Conservation (phyloP, 2,113 vertebrate species). For the Corynorhinus townsendii region DNA sequence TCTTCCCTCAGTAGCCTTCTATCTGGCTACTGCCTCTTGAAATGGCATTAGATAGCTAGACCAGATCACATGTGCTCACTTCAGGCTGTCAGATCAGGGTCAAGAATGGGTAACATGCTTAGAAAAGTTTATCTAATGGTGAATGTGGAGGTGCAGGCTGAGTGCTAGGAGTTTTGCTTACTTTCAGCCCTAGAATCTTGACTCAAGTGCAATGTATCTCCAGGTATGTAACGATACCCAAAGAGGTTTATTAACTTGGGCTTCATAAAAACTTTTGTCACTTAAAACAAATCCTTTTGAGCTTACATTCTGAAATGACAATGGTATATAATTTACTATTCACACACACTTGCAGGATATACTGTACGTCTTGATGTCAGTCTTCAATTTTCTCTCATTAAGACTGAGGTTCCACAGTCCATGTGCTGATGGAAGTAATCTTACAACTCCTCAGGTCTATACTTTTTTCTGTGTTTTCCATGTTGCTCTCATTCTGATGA, state of each 20-base stretch:
- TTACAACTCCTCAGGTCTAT: background rate
- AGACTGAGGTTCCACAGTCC: background rate
- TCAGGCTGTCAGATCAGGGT: background rate
- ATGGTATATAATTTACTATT: background rate
- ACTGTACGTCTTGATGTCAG: background rate
- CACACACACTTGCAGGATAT: background rate
- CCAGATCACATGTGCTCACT: background rate
- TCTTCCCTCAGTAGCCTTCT: background rate
- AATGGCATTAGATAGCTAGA: background rate
- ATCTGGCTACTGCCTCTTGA: background rate
- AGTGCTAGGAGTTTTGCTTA: background rate
- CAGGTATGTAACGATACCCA: background rate
- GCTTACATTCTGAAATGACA: background rate
- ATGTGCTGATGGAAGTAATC: background rate
- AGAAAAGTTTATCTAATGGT: background rate
- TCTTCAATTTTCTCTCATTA: conserved; percentile 14
- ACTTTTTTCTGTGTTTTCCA: background rate
- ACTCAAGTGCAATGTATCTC: background rate
- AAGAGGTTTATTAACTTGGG: background rate
- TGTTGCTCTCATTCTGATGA: background rate
- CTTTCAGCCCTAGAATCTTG: background rate
- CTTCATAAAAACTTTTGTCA: conserved; percentile 15
- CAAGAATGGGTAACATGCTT: background rate
- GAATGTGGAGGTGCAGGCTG: background rate
- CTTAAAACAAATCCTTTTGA: conserved; percentile 9